Conservation (phyloP, 2,113 vertebrate species). For the Halichoerus grypus region DNA sequence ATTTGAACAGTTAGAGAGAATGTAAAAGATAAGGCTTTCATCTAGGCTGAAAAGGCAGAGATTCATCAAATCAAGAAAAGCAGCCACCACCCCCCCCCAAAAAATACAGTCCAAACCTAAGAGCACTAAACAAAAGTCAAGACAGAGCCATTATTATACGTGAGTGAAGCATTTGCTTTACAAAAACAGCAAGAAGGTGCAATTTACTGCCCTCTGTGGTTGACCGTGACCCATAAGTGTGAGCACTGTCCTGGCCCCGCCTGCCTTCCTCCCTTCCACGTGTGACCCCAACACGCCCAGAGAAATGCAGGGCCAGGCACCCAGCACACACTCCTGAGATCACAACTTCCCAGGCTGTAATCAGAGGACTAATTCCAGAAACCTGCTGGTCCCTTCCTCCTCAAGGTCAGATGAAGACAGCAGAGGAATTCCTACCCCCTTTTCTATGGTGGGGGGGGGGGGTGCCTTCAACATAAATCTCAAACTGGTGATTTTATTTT, state of each 20-base stretch:
- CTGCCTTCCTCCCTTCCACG: not conserved
- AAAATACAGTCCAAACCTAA: not conserved
- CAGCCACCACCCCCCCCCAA: not conserved
- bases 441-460: not conserved
- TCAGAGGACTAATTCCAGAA: not conserved
- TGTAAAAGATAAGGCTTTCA: not conserved
- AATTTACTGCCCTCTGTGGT: slow-evolving; percentile 23
- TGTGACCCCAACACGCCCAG: not conserved
- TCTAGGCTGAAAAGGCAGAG: slow-evolving; percentile 31
- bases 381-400: not conserved
- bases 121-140: not conserved
- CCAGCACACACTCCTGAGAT: not conserved
- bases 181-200: slow-evolving; percentile 40
- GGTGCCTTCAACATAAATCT: not conserved
- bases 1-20: not conserved
- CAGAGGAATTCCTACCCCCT: not conserved
- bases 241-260: not conserved
- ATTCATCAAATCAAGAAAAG: slow-evolving; percentile 22
- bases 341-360: not conserved
- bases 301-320: not conserved
- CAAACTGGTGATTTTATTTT: slow-evolving; percentile 34
- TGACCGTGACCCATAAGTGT: not conserved
- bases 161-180: slow-evolving; percentile 25
- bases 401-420: not conserved
- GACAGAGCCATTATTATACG: not conserved